phyloP scores from a whole-genome alignment of 2,888 invertebrate genomes.

The Isotomurus palustris region DNA sequence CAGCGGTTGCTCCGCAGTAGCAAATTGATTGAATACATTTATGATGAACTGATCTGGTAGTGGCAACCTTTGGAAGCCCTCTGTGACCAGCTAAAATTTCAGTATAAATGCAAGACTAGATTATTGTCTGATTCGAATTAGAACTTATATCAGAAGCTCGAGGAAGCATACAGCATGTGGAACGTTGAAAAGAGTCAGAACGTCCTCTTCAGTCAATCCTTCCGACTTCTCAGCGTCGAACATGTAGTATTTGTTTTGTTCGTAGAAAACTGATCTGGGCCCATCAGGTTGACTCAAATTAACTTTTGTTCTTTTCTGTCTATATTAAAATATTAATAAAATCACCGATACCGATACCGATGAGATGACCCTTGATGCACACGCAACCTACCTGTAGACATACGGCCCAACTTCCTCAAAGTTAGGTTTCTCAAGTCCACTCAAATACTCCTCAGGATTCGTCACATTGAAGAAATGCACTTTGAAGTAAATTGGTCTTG shows the following conservation, averaged over 20 bases:
- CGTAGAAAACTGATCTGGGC: constrained; percentile 18
- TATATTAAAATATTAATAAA: background rate
- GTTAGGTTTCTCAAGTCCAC: background rate
- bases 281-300: constrained; percentile 3
- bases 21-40: background rate
- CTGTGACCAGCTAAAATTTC: background rate
- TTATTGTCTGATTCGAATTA: background rate
- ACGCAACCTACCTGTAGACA: constrained; percentile 9
- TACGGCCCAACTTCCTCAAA: constrained; percentile 16
- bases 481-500: constrained; percentile 12
- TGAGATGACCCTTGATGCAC: background rate
- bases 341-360: constrained; percentile 5
- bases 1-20: too few species aligned
- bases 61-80: background rate
- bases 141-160: background rate
- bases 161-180: constrained; percentile 12
- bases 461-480: constrained; percentile 25
- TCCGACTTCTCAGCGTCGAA: constrained; percentile 20
- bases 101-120: background rate
- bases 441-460: constrained; percentile 18
- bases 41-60: background rate
- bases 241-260: constrained; percentile 18
- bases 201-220: constrained; percentile 4
- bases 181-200: constrained; percentile 20
- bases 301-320: constrained; percentile 10